phyloP scores from a whole-genome alignment of 2,113 vertebrate species.

The Columba livia region DNA sequence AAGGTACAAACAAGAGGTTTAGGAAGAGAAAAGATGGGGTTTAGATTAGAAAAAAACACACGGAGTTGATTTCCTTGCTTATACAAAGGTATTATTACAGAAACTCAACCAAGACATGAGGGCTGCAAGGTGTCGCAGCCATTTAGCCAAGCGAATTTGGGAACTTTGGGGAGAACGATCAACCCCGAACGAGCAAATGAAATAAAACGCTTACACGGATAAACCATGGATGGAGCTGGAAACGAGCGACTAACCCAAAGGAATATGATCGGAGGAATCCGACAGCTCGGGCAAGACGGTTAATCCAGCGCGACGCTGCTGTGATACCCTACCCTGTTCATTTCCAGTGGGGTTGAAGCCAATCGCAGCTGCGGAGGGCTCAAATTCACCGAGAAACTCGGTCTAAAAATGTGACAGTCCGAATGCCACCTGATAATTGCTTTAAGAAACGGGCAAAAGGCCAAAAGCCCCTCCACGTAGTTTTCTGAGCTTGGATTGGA shows the following conservation, averaged over 20 bases:
- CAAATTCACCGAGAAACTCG: neutral
- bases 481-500: accelerated
- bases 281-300: neutral
- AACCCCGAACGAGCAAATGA: neutral
- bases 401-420: neutral
- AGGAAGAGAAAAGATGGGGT: neutral
- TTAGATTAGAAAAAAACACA: neutral
- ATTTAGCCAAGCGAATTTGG: accelerated
- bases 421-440: neutral
- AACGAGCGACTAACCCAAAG: neutral
- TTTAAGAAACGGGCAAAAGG: neutral
- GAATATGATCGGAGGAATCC: neutral
- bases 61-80: neutral
- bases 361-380: neutral
- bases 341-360: neutral
- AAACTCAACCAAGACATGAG: neutral
- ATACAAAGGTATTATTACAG: neutral
- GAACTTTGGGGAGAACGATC: neutral
- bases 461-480: accelerated
- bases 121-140: neutral
- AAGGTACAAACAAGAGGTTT: accelerated
- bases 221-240: neutral
- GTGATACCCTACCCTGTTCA: neutral
- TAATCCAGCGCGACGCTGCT: neutral
- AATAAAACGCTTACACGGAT: accelerated